phyloP scores from a whole-genome alignment of 2,888 invertebrate genomes.

The Acronicta aceris region DNA sequence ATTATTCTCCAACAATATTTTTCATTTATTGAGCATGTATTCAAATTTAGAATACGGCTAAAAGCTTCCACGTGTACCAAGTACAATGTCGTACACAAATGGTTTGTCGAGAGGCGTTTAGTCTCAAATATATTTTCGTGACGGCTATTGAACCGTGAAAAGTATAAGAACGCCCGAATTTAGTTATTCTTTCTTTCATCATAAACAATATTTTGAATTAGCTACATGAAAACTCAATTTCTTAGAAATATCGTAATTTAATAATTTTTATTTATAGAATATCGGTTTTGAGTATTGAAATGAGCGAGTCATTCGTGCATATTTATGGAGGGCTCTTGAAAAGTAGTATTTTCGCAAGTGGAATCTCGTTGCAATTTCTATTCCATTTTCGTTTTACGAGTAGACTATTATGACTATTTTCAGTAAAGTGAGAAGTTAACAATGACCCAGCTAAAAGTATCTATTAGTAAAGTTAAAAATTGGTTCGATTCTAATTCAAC shows the following conservation, averaged over 20 bases:
- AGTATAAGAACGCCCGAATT: constrained; percentile 6
- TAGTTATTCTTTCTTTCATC: no score
- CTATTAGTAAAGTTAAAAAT: background rate
- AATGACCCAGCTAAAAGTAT: no score
- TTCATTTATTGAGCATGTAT: constrained; percentile 11
- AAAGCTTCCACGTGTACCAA: constrained; percentile 32
- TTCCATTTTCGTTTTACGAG: background rate
- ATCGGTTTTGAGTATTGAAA: constrained; percentile 6
- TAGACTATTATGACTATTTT: background rate
- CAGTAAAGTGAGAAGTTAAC: no score
- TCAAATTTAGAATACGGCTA: constrained; percentile 20
- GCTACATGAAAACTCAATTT: constrained; percentile 5
- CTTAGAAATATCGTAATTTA: background rate
- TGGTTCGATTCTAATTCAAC: background rate
- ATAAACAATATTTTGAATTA: constrained; percentile 5
- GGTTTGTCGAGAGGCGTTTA: background rate
- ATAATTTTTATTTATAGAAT: background rate
- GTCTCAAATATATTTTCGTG: background rate
- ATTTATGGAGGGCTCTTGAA: constrained; percentile 11
- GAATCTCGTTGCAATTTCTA: constrained; percentile 5
- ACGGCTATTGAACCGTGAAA: constrained; percentile 11
- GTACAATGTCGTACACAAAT: constrained; percentile 10
- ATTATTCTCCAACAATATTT: background rate
- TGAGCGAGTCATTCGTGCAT: constrained; percentile 1
- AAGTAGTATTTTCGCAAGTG: constrained; percentile 6